phyloP scores from a whole-genome alignment of 2,113 vertebrate species.

The Pitta sordida region DNA sequence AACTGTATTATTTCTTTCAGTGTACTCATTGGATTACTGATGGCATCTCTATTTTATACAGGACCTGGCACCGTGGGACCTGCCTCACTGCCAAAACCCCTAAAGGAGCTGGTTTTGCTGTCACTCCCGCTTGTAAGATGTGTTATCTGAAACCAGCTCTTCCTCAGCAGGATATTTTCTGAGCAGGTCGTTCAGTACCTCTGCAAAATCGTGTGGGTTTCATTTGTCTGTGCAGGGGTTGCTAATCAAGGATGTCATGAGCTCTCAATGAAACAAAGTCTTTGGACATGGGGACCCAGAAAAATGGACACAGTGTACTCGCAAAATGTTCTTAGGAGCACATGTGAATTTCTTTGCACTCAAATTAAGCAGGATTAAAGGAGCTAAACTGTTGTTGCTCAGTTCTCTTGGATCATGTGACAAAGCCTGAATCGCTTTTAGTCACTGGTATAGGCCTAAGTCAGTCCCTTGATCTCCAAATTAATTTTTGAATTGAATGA shows the following conservation, averaged over 20 bases:
- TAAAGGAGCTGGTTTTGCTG: not conserved
- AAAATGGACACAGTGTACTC: conserved; percentile 85
- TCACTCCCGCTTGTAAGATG: not conserved
- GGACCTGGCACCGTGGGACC: not conserved
- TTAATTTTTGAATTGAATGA: conserved; percentile 83
- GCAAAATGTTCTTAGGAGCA: conserved; percentile 87
- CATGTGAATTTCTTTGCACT: conserved; percentile 92
- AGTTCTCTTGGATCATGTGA: conserved; percentile 85
- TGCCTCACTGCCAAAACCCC: not conserved
- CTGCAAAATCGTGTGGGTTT: not conserved
- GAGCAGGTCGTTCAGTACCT: not conserved
- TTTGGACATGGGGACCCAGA: conserved; percentile 72
- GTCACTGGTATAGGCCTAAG: conserved; percentile 75
- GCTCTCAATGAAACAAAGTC: conserved; percentile 82
- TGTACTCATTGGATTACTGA: not conserved
- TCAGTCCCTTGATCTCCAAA: conserved; percentile 80
- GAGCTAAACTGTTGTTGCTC: conserved; percentile 77
- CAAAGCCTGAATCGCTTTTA: conserved; percentile 78
- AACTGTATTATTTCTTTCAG: not conserved
- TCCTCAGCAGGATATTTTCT: not conserved
- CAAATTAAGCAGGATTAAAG: conserved; percentile 94
- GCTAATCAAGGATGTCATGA: conserved; percentile 80
- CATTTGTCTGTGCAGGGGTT: not conserved
- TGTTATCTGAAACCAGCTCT: not conserved
- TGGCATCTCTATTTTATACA: not conserved